Base-by-base conservation (phyloP, 2,797 vertebrate genomes). In the Sylvia borin region DNA sequence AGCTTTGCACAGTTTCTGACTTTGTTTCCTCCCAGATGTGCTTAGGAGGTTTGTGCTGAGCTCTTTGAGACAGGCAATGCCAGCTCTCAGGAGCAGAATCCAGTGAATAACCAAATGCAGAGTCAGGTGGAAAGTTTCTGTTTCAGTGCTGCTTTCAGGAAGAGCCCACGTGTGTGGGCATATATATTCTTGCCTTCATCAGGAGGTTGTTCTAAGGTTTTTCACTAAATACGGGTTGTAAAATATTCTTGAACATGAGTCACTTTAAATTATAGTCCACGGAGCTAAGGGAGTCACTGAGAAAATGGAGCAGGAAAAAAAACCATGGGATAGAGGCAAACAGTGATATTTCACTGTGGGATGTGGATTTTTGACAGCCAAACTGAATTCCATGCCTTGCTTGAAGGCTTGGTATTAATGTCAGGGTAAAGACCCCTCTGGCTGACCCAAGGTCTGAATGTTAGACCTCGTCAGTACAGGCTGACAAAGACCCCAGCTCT, bases 201-300 rank as follows among this genome's bases (percentile, higher is more conserved):
- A 73, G 88, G 76, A 90, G 73, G 60, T 64, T 88, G 88, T 66
- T 71, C 79, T 81, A 66, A 85, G 76, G 83, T 84, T 92, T 93
- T 90, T 75, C 91, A 73, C 82, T 96, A 93, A 93, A 78, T 85
- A 70, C 2, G 8, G 83, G 88, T 93, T 97, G 85, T 94, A 78
- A 91, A 95, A 92, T 90, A 94, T 88, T 94, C 95, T 78, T 70
- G 88, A 96, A 66, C 64, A 84, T 90, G 93, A 95, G 73, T 95
- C 96, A 95, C 83, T 93, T 83, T 62, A 96, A 96, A 97, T 96
- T 96, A 92, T 48, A 96, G 92, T 73, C 76, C 71, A 4, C 1
- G 9, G 55, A 78, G 77, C 66, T 66, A 31, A 93, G 66, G 80
- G 91, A 96, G 90, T 82, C 91, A 96, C 71, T 94, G 96, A 96